A percentile compares a stretch with the other conserved stretches of the same genome.
phyloP scores from a whole-genome alignment of 2,888 invertebrate species.

The Nomada fucata region DNA sequence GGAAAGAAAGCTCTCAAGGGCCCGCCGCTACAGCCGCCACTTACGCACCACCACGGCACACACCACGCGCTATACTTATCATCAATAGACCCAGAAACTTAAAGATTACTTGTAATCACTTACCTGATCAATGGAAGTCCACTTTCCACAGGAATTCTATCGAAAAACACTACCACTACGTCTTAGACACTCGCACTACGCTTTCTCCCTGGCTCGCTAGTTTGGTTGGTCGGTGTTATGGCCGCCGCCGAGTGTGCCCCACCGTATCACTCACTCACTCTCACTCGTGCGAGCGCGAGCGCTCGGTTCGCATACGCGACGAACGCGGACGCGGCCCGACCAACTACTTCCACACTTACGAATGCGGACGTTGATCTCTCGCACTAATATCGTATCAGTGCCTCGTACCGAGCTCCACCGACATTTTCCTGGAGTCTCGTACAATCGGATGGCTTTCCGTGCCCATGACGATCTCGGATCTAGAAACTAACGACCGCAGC shows the following conservation, averaged over 20 bases:
- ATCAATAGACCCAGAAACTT: constrained; percentile 61
- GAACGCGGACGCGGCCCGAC: constrained; percentile 70
- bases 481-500: constrained; percentile 83
- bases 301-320: constrained; percentile 75
- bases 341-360: constrained; percentile 65
- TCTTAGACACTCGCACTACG: constrained; percentile 79
- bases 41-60: constrained; percentile 69
- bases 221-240: constrained; percentile 82
- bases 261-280: constrained; percentile 78
- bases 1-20: constrained; percentile 84
- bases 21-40: constrained; percentile 73
- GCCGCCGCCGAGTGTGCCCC: constrained; percentile 78
- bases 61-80: constrained; percentile 71
- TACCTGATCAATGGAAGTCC: constrained; percentile 81
- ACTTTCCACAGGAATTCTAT: constrained; percentile 79
- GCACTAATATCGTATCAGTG: constrained; percentile 81
- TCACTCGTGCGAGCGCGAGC: constrained; percentile 75
- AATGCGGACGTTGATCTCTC: constrained; percentile 55
- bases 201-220: constrained; percentile 80
- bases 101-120: constrained; percentile 73
- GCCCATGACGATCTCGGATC: constrained; percentile 85
- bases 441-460: constrained; percentile 84
- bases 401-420: constrained; percentile 83
- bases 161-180: constrained; percentile 82
- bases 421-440: constrained; percentile 84